phyloP scores from a whole-genome alignment of 2,113 vertebrate species.

The Ceyx melanurus region DNA sequence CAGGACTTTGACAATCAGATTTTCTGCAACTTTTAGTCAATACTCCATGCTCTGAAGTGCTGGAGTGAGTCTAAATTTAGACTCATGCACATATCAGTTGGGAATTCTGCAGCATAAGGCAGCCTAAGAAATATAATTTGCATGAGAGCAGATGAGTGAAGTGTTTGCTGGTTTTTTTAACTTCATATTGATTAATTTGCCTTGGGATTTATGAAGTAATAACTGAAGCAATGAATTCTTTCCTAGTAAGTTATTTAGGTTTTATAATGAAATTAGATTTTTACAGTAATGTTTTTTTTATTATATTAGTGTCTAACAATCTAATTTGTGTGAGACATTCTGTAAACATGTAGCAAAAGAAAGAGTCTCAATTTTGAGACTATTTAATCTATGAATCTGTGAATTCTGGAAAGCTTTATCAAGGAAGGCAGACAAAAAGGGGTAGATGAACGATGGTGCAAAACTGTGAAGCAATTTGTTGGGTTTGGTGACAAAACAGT shows the following conservation, averaged over 20 bases:
- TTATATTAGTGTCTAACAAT: constrained; percentile 47
- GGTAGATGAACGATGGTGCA: not conserved
- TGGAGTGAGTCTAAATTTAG: constrained; percentile 1
- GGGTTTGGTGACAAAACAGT: not conserved
- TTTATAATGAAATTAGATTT: constrained; percentile 37
- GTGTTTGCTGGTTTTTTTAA: not conserved
- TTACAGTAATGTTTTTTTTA: constrained; percentile 36
- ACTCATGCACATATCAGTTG: not conserved
- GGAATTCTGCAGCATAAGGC: not conserved
- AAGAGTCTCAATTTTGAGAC: not conserved
- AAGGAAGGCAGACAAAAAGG: not conserved
- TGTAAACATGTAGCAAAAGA: not conserved
- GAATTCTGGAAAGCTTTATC: not conserved
- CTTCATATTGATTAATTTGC: constrained; percentile 49
- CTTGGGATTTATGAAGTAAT: constrained; percentile 53
- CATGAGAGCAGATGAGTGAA: constrained; percentile 17
- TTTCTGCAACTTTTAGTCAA: constrained; percentile 1
- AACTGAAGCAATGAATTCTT: constrained; percentile 42
- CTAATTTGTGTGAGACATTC: constrained; percentile 15
- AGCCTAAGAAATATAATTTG: constrained; percentile 4
- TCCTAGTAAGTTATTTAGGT: constrained; percentile 19
- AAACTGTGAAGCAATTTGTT: not conserved
- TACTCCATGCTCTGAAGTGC: not conserved
- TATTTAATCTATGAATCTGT: too few relatives aligned
- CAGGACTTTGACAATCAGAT: not conserved